Evolutionary conservation across 2,113 vertebrate genomes (phyloP).

Genomic region (Odontophorus gujanensis): DNA sequence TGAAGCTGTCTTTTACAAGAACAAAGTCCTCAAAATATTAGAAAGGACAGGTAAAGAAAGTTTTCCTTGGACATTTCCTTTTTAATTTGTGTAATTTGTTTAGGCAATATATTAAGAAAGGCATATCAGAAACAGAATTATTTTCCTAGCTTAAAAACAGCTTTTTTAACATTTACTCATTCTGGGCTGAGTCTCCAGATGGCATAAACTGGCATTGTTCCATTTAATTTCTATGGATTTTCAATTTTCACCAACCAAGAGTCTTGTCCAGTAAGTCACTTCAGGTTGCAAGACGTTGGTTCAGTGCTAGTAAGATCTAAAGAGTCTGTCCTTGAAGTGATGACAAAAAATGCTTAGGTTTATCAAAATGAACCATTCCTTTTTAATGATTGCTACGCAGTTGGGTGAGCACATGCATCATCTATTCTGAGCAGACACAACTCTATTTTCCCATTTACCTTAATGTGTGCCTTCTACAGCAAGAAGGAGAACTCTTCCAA

Average conservation of each 20-base stretch:
- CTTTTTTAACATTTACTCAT: slow-evolving; percentile 58
- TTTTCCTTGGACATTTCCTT: slow-evolving; percentile 33
- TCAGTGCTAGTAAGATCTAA: not conserved
- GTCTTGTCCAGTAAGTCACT: slow-evolving; percentile 22
- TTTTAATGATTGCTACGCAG: not conserved
- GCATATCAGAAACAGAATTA: slow-evolving; percentile 11
- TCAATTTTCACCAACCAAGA: slow-evolving; percentile 37
- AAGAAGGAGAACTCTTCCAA: not conserved
- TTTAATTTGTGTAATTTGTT: slow-evolving; percentile 17
- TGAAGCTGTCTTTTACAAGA: not conserved
- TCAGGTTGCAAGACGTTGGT: not conserved
- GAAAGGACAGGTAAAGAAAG: not conserved
- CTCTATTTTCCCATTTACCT: not conserved
- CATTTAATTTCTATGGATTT: slow-evolving; percentile 31
- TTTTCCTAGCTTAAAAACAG: slow-evolving; percentile 32
- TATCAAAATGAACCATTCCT: not conserved
- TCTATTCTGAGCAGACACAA: not conserved
- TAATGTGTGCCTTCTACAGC: not conserved
- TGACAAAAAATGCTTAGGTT: not conserved
- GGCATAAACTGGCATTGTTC: slow-evolving; percentile 48
- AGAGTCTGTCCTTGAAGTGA: not conserved
- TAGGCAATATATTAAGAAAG: slow-evolving; percentile 36
- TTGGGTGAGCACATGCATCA: not conserved
- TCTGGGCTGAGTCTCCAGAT: slow-evolving; percentile 48
- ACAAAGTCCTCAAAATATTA: not conserved